These are phyloP conservation scores for Tapera naevia DNA, from an alignment of 2,797 vertebrate species.

Conservation along the genomic window DNA sequence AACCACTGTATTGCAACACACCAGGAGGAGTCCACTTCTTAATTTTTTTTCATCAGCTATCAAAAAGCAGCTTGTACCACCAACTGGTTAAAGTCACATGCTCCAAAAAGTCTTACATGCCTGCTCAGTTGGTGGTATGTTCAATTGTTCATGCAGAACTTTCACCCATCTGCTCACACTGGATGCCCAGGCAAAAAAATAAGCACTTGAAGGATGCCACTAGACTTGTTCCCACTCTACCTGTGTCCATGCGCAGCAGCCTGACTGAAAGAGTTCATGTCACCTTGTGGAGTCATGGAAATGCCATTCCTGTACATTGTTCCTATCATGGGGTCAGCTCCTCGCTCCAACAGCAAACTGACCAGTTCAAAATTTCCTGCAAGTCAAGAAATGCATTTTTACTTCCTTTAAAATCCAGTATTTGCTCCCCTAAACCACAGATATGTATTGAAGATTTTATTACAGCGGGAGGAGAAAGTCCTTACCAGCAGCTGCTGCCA, in stretches of 20 bases:
- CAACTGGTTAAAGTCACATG: slow-evolving; percentile 31
- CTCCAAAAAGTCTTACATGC: slow-evolving; percentile 19
- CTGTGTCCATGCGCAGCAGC: slow-evolving; percentile 98
- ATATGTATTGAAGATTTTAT: neutral
- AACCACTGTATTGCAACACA: neutral
- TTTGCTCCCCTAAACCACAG: neutral
- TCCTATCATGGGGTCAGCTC: slow-evolving; percentile 94
- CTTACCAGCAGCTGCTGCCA: slow-evolving; percentile 94
- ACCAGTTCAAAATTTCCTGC: slow-evolving; percentile 97
- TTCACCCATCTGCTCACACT: slow-evolving; percentile 18
- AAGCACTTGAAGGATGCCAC: slow-evolving; percentile 6
- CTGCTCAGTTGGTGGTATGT: neutral
- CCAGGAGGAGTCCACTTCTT: neutral
- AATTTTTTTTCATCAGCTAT: neutral
- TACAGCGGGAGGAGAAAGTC: neutral
- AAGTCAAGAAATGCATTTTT: slow-evolving; percentile 64
- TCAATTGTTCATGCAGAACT: slow-evolving; percentile 30
- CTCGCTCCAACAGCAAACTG: slow-evolving; percentile 93
- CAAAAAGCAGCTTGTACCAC: slow-evolving; percentile 15
- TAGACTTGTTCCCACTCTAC: slow-evolving; percentile 78
- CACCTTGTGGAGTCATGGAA: slow-evolving; percentile 92
- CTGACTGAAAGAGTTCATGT: slow-evolving; percentile 98
- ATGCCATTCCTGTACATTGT: slow-evolving; percentile 97
- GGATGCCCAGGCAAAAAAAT: slow-evolving; percentile 2
- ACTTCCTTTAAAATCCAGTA: slow-evolving; percentile 4